Evolutionary conservation across 2,113 vertebrate genomes (phyloP), one percentile per base, ranked within the genome.

Genomic region (Myotis brandtii): DNA sequence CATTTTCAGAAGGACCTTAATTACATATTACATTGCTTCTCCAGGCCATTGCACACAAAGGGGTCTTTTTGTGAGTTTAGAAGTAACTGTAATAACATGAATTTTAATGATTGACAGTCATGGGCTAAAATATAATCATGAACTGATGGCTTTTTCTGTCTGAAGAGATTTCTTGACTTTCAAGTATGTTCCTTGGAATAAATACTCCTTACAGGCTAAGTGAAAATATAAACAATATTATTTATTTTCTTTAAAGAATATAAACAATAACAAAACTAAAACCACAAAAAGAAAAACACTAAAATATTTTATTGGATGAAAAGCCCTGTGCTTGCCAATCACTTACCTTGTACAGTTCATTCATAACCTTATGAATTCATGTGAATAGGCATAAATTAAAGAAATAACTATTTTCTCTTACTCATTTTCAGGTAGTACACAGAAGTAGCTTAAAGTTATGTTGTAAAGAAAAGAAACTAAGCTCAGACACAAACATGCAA

Each of bases 31-130:
- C 23, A 92, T 84, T 92, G 94, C 23, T 92, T 96, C 80, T 92
- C 64, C 30, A 97, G 73, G 54, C 77, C 82, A 79, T 86, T 96
- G 64, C 12, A 90, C 50, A 96, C 67, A 92, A 81, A 90, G 64
- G 56, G n/a, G 56, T 87, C 70, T 77, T 89, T 97, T 62, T 89
- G 84, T 92, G 92, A 96, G 95, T 97, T 94, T 95, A 91, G 77
- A 93, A 96, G 83, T 91, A 95, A 94, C 77, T 91, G 18, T 96
- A 97, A 97, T 95, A 95, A 91, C 72, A 93, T 76, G 79, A 95
- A 79, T 86, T 95, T 96, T 93, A 95, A 94, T 88, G 73, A 95
- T 79, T 93, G 88, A 95, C 84, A 93, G 66, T 87, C 66, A 73
- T 43, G 37, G 43, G 14, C 81, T 85, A 95, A 96, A 96, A 97